Conservation (phyloP, 2,113 vertebrate species). For the Albula glossodonta region DNA sequence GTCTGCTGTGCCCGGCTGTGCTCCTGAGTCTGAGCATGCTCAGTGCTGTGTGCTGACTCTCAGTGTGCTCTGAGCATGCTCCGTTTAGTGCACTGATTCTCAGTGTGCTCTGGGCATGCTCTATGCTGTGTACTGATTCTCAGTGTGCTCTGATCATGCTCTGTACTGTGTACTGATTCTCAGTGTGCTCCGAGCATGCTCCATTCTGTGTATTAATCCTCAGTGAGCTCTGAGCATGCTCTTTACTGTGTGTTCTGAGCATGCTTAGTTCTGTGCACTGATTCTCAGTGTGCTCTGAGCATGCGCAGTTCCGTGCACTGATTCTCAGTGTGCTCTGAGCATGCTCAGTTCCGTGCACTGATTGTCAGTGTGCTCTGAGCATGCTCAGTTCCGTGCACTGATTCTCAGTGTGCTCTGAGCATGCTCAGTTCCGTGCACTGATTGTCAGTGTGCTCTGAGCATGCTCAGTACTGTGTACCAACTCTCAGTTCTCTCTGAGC, state of each 20-base stretch:
- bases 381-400: neutral
- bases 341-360: neutral
- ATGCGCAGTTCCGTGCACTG: neutral
- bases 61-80: neutral
- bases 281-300: too few relatives aligned
- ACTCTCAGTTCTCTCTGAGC: neutral
- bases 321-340: too few relatives aligned
- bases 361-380: neutral
- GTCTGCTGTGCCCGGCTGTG: slow-evolving; percentile 63
- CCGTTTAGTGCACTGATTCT: neutral
- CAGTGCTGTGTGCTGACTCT: neutral
- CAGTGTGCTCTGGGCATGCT: neutral
- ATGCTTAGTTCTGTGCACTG: too few relatives aligned
- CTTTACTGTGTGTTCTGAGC: too few relatives aligned
- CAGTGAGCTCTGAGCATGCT: too few relatives aligned
- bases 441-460: slow-evolving; percentile 22
- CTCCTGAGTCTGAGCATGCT: too few relatives aligned
- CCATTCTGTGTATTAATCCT: too few relatives aligned
- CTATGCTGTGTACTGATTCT: neutral
- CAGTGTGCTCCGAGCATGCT: slow-evolving; percentile 9
- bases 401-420: neutral
- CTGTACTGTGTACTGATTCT: neutral
- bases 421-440: neutral
- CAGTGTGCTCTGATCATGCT: slow-evolving; percentile 24
- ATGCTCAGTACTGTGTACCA: neutral